Conservation (phyloP, 2,797 vertebrate genomes). For the Ibycter americanus region DNA sequence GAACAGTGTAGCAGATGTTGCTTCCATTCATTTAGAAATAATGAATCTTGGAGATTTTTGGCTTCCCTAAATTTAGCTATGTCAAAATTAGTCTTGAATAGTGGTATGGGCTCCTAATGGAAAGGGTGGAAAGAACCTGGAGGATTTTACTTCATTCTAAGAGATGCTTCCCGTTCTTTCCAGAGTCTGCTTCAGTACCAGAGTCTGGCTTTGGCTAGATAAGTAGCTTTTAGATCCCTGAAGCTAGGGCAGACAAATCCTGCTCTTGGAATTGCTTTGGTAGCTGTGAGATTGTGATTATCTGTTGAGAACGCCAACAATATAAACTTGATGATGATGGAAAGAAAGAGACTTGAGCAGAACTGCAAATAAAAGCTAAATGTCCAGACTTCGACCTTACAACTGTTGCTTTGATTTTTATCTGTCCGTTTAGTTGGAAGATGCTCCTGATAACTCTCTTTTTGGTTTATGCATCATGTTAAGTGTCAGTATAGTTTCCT, state of each 20-base stretch:
- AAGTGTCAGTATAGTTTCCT: background rate
- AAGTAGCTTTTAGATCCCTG: background rate
- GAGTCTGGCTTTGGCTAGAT: background rate
- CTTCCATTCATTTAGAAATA: background rate
- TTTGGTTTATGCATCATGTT: background rate
- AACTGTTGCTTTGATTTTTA: background rate
- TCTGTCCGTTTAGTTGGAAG: background rate
- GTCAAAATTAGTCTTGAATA: background rate
- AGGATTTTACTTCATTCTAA: background rate
- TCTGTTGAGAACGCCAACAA: background rate
- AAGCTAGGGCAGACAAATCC: background rate
- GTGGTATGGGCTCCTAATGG: background rate
- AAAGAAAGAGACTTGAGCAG: background rate
- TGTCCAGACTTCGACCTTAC: background rate
- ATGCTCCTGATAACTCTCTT: background rate
- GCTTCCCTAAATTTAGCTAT: background rate
- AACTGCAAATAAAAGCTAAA: background rate
- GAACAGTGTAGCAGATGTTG: background rate
- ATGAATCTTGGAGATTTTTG: background rate
- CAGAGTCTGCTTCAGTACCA: background rate
- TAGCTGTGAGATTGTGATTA: background rate
- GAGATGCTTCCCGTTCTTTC: background rate
- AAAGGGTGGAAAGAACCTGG: background rate
- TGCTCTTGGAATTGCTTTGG: background rate
- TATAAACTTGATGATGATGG: background rate